phyloP scores from a whole-genome alignment of 2,797 vertebrate genomes.

The Acanthurus leucopareius region DNA sequence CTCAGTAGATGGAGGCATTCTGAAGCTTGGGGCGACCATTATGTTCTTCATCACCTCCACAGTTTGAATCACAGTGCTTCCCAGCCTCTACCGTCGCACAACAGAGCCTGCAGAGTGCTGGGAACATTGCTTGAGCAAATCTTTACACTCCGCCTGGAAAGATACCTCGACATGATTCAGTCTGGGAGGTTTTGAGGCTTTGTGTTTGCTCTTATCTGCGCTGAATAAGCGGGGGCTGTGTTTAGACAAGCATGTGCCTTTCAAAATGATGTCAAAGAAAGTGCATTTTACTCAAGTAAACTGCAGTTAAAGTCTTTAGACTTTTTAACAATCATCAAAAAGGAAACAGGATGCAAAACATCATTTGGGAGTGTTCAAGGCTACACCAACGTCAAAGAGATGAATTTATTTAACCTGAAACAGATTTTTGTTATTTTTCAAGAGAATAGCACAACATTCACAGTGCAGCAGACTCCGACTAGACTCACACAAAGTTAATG shows the following conservation, averaged over 20 bases:
- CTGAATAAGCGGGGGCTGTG: not conserved
- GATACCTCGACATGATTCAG: constrained; percentile 7
- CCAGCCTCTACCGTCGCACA: constrained; percentile 14
- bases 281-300: not conserved
- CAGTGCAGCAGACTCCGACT: too few relatives aligned
- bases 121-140: too few relatives aligned
- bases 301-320: not conserved
- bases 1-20: constrained; percentile 9
- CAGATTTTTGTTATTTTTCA: too few relatives aligned
- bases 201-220: not conserved
- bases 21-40: constrained; percentile 5
- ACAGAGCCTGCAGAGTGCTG: not conserved
- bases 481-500: too few relatives aligned
- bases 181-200: not conserved
- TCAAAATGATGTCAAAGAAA: constrained; percentile 12
- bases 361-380: constrained; percentile 1
- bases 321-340: not conserved
- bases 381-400: too few relatives aligned
- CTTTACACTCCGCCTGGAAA: not conserved
- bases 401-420: too few relatives aligned
- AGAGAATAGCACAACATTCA: too few relatives aligned
- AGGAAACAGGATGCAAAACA: not conserved
- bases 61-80: constrained; percentile 5
- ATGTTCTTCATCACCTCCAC: constrained; percentile 27
- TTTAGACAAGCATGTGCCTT: constrained; percentile 10